Evolutionary conservation across 64 coral and sea anemone species (phyloP).

Genomic region (Pachyseris speciosa): DNA sequence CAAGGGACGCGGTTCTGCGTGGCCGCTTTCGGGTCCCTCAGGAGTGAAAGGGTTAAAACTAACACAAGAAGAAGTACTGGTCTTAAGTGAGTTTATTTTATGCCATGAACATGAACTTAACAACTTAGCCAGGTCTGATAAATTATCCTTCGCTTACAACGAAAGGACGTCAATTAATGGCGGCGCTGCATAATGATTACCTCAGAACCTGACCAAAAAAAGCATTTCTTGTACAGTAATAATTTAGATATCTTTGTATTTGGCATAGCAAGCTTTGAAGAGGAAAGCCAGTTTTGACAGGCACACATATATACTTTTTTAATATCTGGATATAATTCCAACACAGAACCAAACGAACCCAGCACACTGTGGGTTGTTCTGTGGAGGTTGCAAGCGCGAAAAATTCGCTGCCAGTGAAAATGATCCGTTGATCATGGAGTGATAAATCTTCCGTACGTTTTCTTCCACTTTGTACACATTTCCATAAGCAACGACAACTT

Average conservation of each 20-base stretch:
- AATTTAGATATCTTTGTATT: background rate
- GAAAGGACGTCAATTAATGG: slow-evolving; percentile 5
- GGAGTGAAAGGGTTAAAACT: no score
- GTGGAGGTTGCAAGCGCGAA: background rate
- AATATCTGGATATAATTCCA: background rate
- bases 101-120: slow-evolving; percentile 14
- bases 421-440: background rate
- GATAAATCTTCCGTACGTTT: background rate
- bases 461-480: no score
- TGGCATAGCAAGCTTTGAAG: slow-evolving; percentile 3
- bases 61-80: background rate
- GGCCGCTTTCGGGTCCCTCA: no score
- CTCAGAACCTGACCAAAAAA: slow-evolving; percentile 29
- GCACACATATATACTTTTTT: background rate
- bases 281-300: background rate
- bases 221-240: slow-evolving; percentile 14
- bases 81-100: slow-evolving; percentile 40
- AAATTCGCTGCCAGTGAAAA: background rate
- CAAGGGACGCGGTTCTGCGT: no score
- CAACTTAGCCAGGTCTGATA: slow-evolving; percentile 13
- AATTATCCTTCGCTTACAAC: slow-evolving; percentile 15
- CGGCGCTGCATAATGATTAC: background rate
- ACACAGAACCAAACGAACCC: background rate
- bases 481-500: background rate
- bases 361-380: background rate